Conservation (phyloP, 1,140 invertebrate species). For the Nasonia giraulti region DNA sequence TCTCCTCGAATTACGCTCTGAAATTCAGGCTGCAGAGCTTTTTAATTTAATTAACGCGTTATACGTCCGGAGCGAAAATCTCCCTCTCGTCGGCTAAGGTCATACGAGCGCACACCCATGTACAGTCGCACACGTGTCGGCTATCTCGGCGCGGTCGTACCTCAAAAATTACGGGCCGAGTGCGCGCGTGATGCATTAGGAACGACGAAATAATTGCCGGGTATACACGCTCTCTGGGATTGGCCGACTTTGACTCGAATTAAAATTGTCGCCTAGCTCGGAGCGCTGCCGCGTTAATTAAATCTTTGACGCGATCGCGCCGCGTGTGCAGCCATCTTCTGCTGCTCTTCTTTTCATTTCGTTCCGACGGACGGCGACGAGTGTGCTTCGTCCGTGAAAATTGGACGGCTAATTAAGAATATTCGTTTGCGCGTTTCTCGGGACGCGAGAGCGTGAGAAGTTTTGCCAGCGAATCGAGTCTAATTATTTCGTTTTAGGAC, state of each 20-base stretch:
- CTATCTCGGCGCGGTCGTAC: neutral
- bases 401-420: slow-evolving; percentile 44
- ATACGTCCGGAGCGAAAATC: neutral
- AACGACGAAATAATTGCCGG: neutral
- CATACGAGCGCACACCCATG: too few relatives aligned
- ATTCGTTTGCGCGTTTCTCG: neutral
- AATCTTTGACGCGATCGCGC: slow-evolving; percentile 56
- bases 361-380: slow-evolving; percentile 43
- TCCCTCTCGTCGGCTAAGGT: neutral
- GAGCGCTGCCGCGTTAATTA: slow-evolving; percentile 58
- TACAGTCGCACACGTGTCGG: too few relatives aligned
- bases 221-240: neutral
- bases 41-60: neutral
- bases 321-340: slow-evolving; percentile 13
- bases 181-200: neutral
- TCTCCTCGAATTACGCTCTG: neutral
- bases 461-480: neutral
- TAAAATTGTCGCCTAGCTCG: slow-evolving; percentile 60
- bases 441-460: slow-evolving; percentile 14
- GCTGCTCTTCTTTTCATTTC: slow-evolving; percentile 38
- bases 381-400: slow-evolving; percentile 15
- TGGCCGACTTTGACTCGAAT: slow-evolving; percentile 57
- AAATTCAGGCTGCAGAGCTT: neutral
- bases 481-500: slow-evolving; percentile 24
- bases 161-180: neutral